Base-by-base conservation (phyloP, 2,113 vertebrate species). In the Macheiramphus alcinus region DNA sequence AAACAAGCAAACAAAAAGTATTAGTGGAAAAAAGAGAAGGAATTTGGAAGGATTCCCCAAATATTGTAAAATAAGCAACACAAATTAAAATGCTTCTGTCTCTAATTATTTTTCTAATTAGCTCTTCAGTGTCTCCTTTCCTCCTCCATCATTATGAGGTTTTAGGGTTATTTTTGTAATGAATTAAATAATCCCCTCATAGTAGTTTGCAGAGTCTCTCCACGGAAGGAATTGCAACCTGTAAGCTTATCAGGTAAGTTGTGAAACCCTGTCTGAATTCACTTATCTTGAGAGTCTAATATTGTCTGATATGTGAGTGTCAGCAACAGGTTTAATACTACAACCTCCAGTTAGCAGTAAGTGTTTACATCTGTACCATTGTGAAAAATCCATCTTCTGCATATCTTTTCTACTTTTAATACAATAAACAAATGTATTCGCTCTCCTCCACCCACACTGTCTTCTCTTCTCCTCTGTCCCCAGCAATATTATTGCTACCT, bases 381-480 rank as follows among this genome's bases (percentile, higher is more conserved):
- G 5, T 42, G 88, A 84, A 52, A 58, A 58, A 47, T 40, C 36
- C 79, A 19, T 76, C 34, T 78, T 74, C 52, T 78, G 36, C 21
- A 8, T 29, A 42, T 50, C 12, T 67, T 88, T 59, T 45, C 4
- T 38, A 58, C 19, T 75, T 86, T 32, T 42, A 68, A 76, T 19
- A 65, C 16, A 59, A 38, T n/a, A 47, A 86, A 73, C 4, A 83
- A 75, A 83, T 6, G 2, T 50, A 76, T 19, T 45, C 1, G 2
- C 3, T 5, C 23, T 7, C 6, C 7, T 56, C 13, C 67, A 53
- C 22, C 14, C 9, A 26, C 1, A 1, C 18, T 38, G 7, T 59
- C 22, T 85, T 87, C 36, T 78, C 10, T 40, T 84, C 17, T 72
- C 11, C 18, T 92, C 17, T 91, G 23, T 25, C 13, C 4, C 18